Conservation (phyloP, 2,113 vertebrate genomes). For the Sturnira hondurensis region DNA sequence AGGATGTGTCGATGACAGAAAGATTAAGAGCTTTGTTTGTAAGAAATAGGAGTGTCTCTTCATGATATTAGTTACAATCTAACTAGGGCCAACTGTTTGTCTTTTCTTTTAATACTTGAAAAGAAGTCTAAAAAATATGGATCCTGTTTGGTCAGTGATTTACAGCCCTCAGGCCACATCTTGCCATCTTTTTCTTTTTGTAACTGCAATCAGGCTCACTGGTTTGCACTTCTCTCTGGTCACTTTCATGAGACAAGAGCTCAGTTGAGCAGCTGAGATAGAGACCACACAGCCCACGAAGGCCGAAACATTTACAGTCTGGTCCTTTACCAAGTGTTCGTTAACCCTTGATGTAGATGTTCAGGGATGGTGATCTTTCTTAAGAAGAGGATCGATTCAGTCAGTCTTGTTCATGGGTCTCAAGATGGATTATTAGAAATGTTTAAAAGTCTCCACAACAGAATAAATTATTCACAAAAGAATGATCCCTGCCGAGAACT, state of each 20-base stretch:
- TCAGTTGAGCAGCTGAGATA: not conserved
- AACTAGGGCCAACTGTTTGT: slow-evolving; percentile 8
- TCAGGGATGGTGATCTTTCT: slow-evolving; percentile 11
- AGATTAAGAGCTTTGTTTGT: not conserved
- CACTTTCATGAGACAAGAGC: not conserved
- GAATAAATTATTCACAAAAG: not conserved
- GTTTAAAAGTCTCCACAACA: not conserved
- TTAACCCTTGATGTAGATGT: not conserved
- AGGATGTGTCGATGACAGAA: slow-evolving; percentile 6
- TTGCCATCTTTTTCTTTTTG: not conserved
- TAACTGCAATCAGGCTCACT: not conserved
- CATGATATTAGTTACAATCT: slow-evolving; percentile 10
- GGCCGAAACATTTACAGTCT: not conserved
- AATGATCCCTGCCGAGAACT: not conserved
- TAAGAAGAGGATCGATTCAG: not conserved
- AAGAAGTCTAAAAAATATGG: slow-evolving; percentile 28
- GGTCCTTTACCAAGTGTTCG: not conserved
- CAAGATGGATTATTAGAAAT: not conserved
- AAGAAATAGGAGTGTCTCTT: slow-evolving; percentile 12
- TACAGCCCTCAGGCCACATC: not conserved
- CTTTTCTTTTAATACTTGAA: slow-evolving; percentile 17
- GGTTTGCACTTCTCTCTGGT: not conserved
- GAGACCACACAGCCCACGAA: not conserved
- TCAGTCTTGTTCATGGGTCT: not conserved
- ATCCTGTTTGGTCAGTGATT: slow-evolving; percentile 21